These are phyloP conservation scores for Anthophora plumipes DNA, from an alignment of 2,888 invertebrate genomes.

Conservation along the genomic window DNA sequence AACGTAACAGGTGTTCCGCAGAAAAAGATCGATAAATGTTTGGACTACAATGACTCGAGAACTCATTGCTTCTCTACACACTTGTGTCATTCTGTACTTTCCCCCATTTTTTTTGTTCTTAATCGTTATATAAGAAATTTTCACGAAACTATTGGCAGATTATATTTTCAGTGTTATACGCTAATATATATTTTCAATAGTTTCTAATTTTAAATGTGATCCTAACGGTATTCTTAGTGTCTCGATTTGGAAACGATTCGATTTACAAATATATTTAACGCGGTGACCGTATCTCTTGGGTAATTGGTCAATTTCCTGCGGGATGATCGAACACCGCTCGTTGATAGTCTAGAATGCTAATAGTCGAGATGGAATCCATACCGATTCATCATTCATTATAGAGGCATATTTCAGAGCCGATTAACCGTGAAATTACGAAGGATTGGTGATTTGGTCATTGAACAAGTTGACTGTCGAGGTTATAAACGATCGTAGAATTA, in stretches of 20 bases:
- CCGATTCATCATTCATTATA: constrained; percentile 38
- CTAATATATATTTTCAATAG: not conserved
- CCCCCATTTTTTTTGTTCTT: not conserved
- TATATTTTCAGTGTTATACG: not conserved
- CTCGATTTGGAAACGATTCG: constrained; percentile 31
- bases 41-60: not conserved
- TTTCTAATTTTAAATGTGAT: not conserved
- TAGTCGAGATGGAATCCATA: constrained; percentile 6
- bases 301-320: constrained; percentile 44
- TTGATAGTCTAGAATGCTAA: constrained; percentile 18
- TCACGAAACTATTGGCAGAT: not conserved
- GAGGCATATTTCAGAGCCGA: constrained; percentile 22
- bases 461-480: not conserved
- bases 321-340: constrained; percentile 22
- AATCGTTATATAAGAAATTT: not conserved
- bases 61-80: not conserved
- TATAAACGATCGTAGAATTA: not conserved
- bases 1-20: constrained; percentile 66
- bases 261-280: constrained; percentile 12
- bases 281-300: constrained; percentile 15
- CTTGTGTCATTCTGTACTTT: not conserved
- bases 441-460: not conserved
- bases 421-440: constrained; percentile 9
- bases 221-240: constrained; percentile 23
- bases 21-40: constrained; percentile 50